A percentile compares a stretch with the other conserved stretches of the same genome.
phyloP scores from a whole-genome alignment of 2,113 vertebrate genomes.

The Carassius carassius region DNA sequence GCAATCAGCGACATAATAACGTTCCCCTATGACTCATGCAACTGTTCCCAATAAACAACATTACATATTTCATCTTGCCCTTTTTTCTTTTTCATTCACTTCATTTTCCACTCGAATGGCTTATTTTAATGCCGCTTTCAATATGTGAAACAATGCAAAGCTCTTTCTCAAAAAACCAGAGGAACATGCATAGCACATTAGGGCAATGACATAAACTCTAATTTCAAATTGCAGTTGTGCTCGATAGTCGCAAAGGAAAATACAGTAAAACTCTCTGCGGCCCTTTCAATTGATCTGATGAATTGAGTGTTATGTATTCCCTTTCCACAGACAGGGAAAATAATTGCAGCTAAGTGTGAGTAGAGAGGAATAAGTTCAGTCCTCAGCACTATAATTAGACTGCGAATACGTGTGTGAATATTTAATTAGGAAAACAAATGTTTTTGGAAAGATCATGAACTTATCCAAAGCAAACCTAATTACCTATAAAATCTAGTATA shows the following conservation, averaged over 20 bases:
- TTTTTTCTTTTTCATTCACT: constrained; percentile 8
- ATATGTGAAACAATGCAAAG: constrained; percentile 40
- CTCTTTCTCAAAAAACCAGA: constrained; percentile 26
- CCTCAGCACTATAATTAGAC: background rate
- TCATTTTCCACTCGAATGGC: constrained; percentile 40
- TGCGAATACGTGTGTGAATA: background rate
- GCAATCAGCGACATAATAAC: constrained; percentile 16
- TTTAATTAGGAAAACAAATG: background rate
- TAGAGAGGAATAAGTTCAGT: constrained; percentile 7
- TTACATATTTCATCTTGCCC: constrained; percentile 20
- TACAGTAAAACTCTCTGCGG: constrained; percentile 65
- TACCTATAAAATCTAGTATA: background rate
- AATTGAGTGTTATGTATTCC: constrained; percentile 65
- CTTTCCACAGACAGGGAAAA: background rate
- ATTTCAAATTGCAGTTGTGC: constrained; percentile 51
- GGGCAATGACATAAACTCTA: constrained; percentile 55
- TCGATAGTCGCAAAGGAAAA: constrained; percentile 62
- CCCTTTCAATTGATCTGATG: constrained; percentile 77
- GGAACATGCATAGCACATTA: constrained; percentile 36
- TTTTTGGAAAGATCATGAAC: background rate
- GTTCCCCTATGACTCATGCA: constrained; percentile 4
- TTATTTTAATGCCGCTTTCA: constrained; percentile 50
- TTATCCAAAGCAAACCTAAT: background rate
- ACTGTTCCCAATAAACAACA: constrained; percentile 37
- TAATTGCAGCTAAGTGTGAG: background rate